phyloP scores from a whole-genome alignment of 2,888 invertebrate species.

The Thymelicus lineola region DNA sequence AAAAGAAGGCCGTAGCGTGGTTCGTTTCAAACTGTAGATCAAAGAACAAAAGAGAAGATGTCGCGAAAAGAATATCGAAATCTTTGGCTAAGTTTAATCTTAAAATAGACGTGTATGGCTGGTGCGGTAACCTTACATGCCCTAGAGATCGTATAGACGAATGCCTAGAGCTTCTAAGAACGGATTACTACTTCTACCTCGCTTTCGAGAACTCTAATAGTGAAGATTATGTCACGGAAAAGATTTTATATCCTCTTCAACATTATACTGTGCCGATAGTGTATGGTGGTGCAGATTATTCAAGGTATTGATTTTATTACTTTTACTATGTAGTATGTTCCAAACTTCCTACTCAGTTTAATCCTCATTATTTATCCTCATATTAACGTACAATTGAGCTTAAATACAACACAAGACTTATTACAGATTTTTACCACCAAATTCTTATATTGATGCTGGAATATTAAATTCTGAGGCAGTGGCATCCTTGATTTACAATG shows the following conservation, averaged over 20 bases:
- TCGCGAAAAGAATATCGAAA: slow-evolving; percentile 49
- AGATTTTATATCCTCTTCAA: slow-evolving; percentile 70
- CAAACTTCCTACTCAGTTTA: background rate
- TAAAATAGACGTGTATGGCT: slow-evolving; percentile 66
- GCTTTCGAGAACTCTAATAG: slow-evolving; percentile 68
- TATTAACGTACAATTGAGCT: too few relatives aligned
- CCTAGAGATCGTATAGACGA: slow-evolving; percentile 58
- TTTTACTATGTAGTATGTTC: background rate
- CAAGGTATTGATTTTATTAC: slow-evolving; percentile 49
- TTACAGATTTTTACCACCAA: slow-evolving; percentile 67
- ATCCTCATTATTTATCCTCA: too few relatives aligned
- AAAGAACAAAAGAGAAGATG: slow-evolving; percentile 49
- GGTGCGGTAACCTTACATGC: slow-evolving; percentile 63
- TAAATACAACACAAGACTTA: too few relatives aligned
- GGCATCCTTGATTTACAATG: slow-evolving; percentile 55
- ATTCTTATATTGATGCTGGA: slow-evolving; percentile 65
- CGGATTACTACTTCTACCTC: slow-evolving; percentile 72
- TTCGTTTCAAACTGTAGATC: slow-evolving; percentile 66
- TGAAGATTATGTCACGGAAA: slow-evolving; percentile 73
- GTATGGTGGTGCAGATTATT: slow-evolving; percentile 88
- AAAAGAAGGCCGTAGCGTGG: slow-evolving; percentile 70
- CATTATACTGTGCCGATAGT: slow-evolving; percentile 88
- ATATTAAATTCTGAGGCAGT: slow-evolving; percentile 51
- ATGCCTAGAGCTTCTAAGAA: slow-evolving; percentile 58
- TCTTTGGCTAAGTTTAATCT: slow-evolving; percentile 56